Conservation (phyloP, 2,113 vertebrate species). For the Lepisosteus oculatus region DNA sequence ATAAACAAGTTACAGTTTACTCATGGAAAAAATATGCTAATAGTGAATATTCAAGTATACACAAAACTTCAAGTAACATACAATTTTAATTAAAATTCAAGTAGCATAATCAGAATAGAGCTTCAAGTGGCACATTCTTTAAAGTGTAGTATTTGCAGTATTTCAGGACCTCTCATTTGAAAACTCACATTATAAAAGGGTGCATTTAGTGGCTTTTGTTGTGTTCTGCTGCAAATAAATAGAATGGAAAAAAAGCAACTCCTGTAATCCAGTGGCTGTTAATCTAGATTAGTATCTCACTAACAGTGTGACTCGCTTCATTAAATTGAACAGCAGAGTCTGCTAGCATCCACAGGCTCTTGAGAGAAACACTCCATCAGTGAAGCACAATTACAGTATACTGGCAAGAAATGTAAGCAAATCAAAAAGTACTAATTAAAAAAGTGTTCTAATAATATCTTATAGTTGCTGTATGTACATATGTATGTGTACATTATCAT, state of each 20-base stretch:
- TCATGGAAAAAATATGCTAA: constrained; percentile 39
- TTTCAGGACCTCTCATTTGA: constrained; percentile 37
- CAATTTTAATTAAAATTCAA: constrained; percentile 52
- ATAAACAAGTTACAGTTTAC: constrained; percentile 49
- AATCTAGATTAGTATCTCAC: neutral
- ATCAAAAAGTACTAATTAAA: constrained; percentile 5
- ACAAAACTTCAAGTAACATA: constrained; percentile 27
- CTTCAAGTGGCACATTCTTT: constrained; percentile 46
- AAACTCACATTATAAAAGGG: constrained; percentile 1
- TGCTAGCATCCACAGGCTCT: neutral
- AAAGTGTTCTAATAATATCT: constrained; percentile 3
- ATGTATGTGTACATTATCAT: constrained; percentile 13
- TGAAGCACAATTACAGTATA: constrained; percentile 3
- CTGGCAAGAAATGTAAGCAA: neutral
- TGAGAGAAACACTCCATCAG: neutral
- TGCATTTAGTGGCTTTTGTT: neutral
- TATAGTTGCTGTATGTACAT: constrained; percentile 10
- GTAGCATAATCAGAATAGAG: constrained; percentile 43
- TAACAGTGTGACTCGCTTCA: neutral
- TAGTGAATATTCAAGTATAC: constrained; percentile 48
- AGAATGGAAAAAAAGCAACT: neutral
- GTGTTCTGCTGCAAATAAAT: neutral
- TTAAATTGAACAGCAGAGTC: neutral
- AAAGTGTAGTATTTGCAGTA: constrained; percentile 34
- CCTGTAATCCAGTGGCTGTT: neutral